Percentiles rank a stretch among this genome's conserved stretches.
These are phyloP conservation scores for Apeira syringaria DNA, from an alignment of 2,888 invertebrate species.

Conservation along the genomic window DNA sequence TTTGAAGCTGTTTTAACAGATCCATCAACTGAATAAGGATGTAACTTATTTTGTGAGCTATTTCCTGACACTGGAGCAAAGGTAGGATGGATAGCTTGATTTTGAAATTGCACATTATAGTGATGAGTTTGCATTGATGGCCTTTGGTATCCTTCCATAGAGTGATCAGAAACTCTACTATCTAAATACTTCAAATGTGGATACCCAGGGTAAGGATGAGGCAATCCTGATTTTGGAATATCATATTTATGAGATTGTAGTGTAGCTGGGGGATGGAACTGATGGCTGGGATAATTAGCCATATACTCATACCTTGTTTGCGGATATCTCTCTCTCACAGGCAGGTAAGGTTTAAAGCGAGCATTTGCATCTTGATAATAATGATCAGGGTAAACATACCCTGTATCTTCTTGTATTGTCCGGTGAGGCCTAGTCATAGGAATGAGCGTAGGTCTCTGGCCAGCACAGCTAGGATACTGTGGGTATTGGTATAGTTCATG, in stretches of 20 bases:
- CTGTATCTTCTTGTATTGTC: conserved; percentile 56
- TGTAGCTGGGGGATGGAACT: conserved; percentile 62
- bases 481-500: conserved; percentile 67
- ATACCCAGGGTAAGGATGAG: conserved; percentile 62
- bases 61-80: conserved; percentile 61
- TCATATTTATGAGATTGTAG: conserved; percentile 68
- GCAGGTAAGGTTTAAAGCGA: conserved; percentile 72
- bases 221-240: conserved; percentile 56
- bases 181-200: conserved; percentile 69
- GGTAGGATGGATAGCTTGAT: conserved; percentile 61
- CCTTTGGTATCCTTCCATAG: conserved; percentile 67
- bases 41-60: conserved; percentile 59
- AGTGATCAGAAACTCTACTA: conserved; percentile 58
- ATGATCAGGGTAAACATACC: conserved; percentile 59
- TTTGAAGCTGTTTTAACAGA: conserved; percentile 52
- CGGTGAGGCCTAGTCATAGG: conserved; percentile 56
- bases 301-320: conserved; percentile 77
- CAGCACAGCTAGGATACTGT: conserved; percentile 63
- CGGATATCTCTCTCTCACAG: conserved; percentile 65
- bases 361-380: conserved; percentile 65
- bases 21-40: conserved; percentile 56
- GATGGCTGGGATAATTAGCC: conserved; percentile 59
- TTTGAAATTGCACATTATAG: conserved; percentile 58
- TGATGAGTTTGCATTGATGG: conserved; percentile 49
- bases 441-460: conserved; percentile 50